A percentile compares a stretch with the other conserved stretches of the same genome.
Conservation (phyloP, 2,888 invertebrate species). For the Toxonevra muliebris region DNA sequence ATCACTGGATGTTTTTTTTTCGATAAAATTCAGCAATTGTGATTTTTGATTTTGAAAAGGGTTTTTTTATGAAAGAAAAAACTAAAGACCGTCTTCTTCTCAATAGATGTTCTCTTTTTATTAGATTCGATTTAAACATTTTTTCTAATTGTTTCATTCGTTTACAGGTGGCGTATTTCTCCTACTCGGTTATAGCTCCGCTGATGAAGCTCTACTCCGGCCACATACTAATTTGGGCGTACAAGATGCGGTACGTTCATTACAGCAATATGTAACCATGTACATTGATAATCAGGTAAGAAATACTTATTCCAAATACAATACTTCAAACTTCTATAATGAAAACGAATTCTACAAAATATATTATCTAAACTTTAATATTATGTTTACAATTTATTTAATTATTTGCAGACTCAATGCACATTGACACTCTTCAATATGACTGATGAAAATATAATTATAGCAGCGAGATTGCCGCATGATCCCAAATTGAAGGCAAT, state of each 20-base stretch:
- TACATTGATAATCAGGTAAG: conserved; percentile 78
- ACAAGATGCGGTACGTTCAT: conserved; percentile 82
- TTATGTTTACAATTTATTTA: not conserved
- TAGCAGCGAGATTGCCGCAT: conserved; percentile 80
- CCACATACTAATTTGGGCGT: conserved; percentile 86
- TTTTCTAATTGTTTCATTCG: conserved; percentile 11
- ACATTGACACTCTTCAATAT: conserved; percentile 85
- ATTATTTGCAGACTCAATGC: conserved; percentile 78
- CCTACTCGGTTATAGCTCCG: conserved; percentile 88
- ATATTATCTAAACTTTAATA: not conserved
- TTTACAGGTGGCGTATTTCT: conserved; percentile 82
- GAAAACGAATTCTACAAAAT: not conserved
- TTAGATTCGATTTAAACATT: no score
- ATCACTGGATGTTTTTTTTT: no score
- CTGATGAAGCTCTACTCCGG: conserved; percentile 84
- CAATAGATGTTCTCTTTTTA: no score
- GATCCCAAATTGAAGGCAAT: conserved; percentile 72
- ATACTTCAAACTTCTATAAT: no score
- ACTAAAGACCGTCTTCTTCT: no score
- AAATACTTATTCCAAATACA: not conserved
- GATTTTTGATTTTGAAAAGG: no score
- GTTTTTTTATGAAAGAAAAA: no score
- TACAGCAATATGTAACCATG: conserved; percentile 80
- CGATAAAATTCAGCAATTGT: no score
- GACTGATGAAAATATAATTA: conserved; percentile 87